Base-by-base conservation (phyloP, 2,888 invertebrate species). In the Smittia sp. region DNA sequence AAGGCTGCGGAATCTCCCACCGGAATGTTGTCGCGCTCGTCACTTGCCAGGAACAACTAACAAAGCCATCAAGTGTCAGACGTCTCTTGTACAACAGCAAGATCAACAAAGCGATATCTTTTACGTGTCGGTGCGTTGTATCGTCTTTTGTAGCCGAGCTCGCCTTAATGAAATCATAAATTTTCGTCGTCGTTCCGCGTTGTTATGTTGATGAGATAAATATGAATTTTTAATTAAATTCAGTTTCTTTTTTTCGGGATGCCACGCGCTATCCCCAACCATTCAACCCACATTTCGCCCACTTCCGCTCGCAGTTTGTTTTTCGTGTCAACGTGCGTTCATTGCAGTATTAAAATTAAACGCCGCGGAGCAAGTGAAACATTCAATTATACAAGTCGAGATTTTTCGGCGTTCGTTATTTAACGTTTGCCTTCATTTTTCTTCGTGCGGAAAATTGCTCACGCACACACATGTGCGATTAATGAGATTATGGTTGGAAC, bases 141-240 rank as follows among this genome's bases (percentile, higher is more conserved):
- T 46, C 52, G n/a, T 46, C 52, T 46, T 46, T 46, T 46, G 52
- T 46, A 15, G 52, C 52, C n/a, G 11, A 18, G 52, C 52, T 46
- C 52, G 18, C 52, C 18, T 66, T 66, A 66, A 66, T 66, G 38
- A 66, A 66, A 66, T 66, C 66, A 66, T 66, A 66, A 66, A 66
- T 66, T 62, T 66, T 20, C 39, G 1, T 15, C 52, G 18, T 46
- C 52, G 52, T 46, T 46, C 65, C 65, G 27, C n/a, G 20, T 15
- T 20, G 0, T 32, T 38, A 52, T 24, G 68, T 38, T 52, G 18
- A 68, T 68, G 68, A 68, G 27, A 68, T 68, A 46, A 68, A 68
- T 68, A 52, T 68, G 68, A 68, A 68, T 46, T 68, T 68, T 68
- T 68, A 66, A 66, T 66, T 66, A 66, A 66, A 66, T 66, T 68